Conservation (phyloP, 2,113 vertebrate species). For the Cepphus grylle region DNA sequence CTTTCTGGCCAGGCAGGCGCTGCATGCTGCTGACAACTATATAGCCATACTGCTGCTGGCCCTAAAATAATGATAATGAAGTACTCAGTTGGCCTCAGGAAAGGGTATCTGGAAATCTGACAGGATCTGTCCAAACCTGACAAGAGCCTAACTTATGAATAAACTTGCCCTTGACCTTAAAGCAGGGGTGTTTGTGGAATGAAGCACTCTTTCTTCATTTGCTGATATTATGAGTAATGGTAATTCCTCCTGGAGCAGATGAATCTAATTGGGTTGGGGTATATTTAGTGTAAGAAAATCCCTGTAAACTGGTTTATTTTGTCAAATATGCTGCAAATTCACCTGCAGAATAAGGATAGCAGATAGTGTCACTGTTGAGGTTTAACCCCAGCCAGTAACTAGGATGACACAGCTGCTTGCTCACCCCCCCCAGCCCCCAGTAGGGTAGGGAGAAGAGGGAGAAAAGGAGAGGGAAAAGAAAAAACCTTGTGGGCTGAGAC, state of each 20-base stretch:
- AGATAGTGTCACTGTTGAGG: neutral
- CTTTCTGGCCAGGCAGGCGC: neutral
- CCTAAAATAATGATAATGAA: neutral
- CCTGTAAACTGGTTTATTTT: neutral
- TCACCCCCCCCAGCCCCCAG: neutral
- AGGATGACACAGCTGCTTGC: neutral
- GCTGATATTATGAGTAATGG: neutral
- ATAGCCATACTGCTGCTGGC: neutral
- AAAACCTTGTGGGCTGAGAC: neutral
- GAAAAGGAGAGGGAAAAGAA: neutral
- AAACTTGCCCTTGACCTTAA: neutral
- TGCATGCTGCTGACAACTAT: neutral
- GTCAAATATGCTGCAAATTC: neutral
- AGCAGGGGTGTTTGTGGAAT: neutral
- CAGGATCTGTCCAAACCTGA: neutral
- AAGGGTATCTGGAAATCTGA: neutral
- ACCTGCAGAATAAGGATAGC: neutral
- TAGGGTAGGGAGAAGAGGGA: neutral
- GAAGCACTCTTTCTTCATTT: neutral
- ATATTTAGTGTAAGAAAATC: neutral
- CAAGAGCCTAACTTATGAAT: neutral
- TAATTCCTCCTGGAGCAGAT: neutral
- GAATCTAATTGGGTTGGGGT: neutral
- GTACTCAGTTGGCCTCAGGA: accelerated
- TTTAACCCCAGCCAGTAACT: neutral